A percentile compares a stretch with the other conserved stretches of the same genome.
These are phyloP conservation scores for Anorthoa munda DNA, from an alignment of 2,888 invertebrate genomes.

Conservation along the genomic window DNA sequence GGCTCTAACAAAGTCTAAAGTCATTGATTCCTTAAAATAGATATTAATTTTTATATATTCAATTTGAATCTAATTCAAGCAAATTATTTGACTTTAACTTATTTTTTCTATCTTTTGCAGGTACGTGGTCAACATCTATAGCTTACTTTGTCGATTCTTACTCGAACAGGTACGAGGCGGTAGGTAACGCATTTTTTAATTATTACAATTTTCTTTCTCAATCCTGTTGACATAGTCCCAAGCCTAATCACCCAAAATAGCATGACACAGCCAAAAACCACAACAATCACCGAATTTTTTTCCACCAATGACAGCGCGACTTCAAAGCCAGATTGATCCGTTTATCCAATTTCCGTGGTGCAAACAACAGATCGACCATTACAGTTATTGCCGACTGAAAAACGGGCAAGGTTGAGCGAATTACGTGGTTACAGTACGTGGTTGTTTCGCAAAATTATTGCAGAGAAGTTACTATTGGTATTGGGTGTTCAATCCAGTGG, in stretches of 20 bases:
- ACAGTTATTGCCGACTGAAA: slow-evolving; percentile 63
- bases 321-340: slow-evolving; percentile 30
- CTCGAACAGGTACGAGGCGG: too few relatives aligned
- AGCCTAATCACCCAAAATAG: not conserved
- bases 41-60: too few relatives aligned
- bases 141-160: too few relatives aligned
- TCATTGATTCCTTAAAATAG: too few relatives aligned
- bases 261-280: not conserved
- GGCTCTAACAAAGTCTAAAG: too few relatives aligned
- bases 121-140: too few relatives aligned
- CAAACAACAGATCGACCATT: slow-evolving; percentile 43
- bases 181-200: too few relatives aligned
- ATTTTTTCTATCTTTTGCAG: too few relatives aligned
- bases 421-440: slow-evolving; percentile 61
- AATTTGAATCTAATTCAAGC: too few relatives aligned
- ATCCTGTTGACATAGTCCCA: not conserved
- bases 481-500: slow-evolving; percentile 20
- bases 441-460: slow-evolving; percentile 68
- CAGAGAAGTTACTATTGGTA: slow-evolving; percentile 57
- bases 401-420: slow-evolving; percentile 70
- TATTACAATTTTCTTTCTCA: too few relatives aligned
- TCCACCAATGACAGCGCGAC: slow-evolving; percentile 1
- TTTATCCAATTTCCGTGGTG: slow-evolving; percentile 41
- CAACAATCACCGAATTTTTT: not conserved
- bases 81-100: too few relatives aligned